phyloP scores from a whole-genome alignment of 2,113 vertebrate species.

The Cebus imitator region DNA sequence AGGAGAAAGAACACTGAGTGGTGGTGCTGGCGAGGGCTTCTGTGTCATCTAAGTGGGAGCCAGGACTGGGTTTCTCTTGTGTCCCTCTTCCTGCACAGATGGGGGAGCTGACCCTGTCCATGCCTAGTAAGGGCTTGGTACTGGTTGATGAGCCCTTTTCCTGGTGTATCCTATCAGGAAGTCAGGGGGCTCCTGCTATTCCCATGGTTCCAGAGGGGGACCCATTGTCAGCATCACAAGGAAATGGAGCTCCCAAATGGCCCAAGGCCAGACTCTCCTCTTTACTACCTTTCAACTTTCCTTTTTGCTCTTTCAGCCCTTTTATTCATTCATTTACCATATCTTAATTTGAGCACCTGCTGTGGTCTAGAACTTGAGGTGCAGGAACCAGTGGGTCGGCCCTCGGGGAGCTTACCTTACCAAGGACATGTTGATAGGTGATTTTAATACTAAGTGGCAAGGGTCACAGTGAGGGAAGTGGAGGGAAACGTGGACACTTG shows the following conservation, averaged over 20 bases:
- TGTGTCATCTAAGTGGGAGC: neutral
- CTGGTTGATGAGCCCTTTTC: neutral
- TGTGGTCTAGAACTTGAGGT: neutral
- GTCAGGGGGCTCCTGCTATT: neutral
- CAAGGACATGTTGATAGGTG: neutral
- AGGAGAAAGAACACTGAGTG: neutral
- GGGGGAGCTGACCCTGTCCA: neutral
- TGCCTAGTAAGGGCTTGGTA: neutral
- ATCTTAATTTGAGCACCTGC: neutral
- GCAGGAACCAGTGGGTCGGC: neutral
- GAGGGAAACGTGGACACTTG: neutral
- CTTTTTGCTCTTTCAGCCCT: neutral
- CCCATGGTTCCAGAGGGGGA: neutral
- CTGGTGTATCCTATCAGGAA: neutral
- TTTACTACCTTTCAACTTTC: neutral
- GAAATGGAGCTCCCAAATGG: neutral
- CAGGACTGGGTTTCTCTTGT: neutral
- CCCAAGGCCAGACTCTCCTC: neutral
- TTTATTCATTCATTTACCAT: neutral
- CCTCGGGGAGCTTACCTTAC: fast-evolving
- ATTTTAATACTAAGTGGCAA: neutral
- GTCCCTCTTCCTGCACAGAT: neutral
- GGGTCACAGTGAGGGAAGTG: neutral
- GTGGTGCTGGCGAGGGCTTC: neutral
- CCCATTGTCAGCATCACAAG: neutral